Base-by-base conservation (phyloP, 35 echinoderm and acorn worm species). In the Chiridota heheva region DNA sequence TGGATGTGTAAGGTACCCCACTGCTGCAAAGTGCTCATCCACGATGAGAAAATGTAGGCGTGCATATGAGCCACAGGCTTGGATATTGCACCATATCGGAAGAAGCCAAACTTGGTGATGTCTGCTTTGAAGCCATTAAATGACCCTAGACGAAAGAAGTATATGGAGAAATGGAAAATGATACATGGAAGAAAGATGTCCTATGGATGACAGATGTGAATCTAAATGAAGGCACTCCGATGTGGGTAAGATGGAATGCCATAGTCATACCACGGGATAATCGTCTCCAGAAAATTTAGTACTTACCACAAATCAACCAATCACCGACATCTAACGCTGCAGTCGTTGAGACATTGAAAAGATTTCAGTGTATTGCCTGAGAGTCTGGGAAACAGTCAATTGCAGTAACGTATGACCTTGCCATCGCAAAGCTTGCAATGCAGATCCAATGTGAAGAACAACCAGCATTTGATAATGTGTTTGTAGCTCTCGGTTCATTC, bases 221-320 rank as follows among this genome's bases (percentile, higher is more conserved):
- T 65, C n/a, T 35, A 25, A 65, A 65, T 65, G 36, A 65, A 65
- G 29, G 39, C 29, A 65, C 29, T 65, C 61, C 61, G 39, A 32
- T 65, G 61, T 65, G 61, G 61, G 61, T 65, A 65, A 36, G 25
- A 65, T 65, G 61, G 61, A 65, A 65, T 65, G 61, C 61, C 4
- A 65, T 26, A 36, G 25, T 65, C 39, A 29, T 32, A 25, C 61
- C 29, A 24, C 29, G 61, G 5, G 61, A 65, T 32, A 36, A 65
- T 65, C 61, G 61, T 65, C 61, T 65, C 29, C 61, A 65, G n/a
- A n/a, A n/a, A n/a, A n/a, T n/a, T n/a, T n/a, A n/a, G n/a, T n/a
- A n/a, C n/a, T n/a, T n/a, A n/a, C n/a, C n/a, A n/a, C n/a, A n/a
- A n/a, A n/a, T n/a, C n/a, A n/a, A n/a, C n/a, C n/a, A n/a, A n/a